Conservation (phyloP, 2,797 vertebrate genomes). For the Ammospiza maritima region DNA sequence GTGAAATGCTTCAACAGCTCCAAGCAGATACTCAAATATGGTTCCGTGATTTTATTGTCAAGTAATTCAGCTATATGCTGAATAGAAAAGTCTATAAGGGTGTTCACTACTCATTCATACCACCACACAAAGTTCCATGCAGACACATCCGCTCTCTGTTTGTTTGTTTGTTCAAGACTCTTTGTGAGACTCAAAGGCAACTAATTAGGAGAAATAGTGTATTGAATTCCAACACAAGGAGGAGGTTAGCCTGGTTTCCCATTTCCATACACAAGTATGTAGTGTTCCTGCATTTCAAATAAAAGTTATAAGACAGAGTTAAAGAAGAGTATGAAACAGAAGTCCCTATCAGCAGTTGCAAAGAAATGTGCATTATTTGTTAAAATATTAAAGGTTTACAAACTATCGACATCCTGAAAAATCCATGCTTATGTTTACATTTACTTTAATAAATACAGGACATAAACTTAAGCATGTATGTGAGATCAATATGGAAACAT, state of each 20-base stretch:
- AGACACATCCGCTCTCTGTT: conserved; percentile 15
- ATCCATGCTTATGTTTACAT: background rate
- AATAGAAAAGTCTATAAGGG: background rate
- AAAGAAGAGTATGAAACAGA: background rate
- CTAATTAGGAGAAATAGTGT: conserved; percentile 40
- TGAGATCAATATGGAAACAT: background rate
- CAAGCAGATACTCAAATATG: background rate
- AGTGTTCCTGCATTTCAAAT: background rate
- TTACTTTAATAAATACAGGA: background rate
- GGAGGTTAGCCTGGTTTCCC: background rate
- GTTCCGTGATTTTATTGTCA: background rate
- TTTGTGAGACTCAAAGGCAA: conserved; percentile 31
- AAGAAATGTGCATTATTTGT: background rate
- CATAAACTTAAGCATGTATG: background rate
- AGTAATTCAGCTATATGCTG: background rate
- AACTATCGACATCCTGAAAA: background rate
- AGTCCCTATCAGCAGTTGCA: background rate
- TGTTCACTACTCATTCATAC: background rate
- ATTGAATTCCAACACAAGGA: conserved; percentile 15
- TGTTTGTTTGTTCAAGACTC: conserved; percentile 43
- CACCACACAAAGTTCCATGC: background rate
- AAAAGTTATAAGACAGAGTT: background rate
- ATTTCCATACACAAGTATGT: background rate
- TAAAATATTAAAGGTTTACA: background rate
- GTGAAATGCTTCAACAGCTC: background rate